Conservation (phyloP, 1,140 invertebrate species). For the Neodiprion virginianus region DNA sequence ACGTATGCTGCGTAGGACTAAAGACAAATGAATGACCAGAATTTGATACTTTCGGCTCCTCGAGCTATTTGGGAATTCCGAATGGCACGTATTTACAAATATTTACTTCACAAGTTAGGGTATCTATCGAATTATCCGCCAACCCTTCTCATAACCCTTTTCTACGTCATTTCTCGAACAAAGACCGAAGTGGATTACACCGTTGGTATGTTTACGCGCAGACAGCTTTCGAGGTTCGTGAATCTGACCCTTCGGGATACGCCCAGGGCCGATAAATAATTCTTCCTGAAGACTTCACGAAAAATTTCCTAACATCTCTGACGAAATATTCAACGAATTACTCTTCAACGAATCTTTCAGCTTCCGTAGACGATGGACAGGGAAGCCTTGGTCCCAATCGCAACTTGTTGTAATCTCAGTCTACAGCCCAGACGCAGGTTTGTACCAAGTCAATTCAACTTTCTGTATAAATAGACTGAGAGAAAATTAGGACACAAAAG, state of each 20-base stretch:
- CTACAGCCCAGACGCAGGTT: conserved; percentile 38
- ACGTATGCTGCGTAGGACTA: too few species aligned
- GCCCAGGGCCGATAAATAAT: not conserved
- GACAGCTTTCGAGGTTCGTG: not conserved
- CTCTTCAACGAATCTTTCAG: conserved; percentile 20
- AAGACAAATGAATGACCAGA: too few species aligned
- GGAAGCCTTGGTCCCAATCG: conserved; percentile 44
- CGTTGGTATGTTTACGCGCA: not conserved
- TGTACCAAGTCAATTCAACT: not conserved
- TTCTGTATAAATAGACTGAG: not conserved
- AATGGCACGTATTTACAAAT: conserved; percentile 1
- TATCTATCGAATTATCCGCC: not conserved
- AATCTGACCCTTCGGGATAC: not conserved
- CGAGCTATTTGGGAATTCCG: not conserved
- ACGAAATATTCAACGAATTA: not conserved
- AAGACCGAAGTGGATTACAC: not conserved
- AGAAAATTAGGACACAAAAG: not conserved
- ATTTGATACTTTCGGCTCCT: too few species aligned
- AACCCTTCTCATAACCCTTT: not conserved
- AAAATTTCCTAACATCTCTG: not conserved
- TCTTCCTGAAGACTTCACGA: not conserved
- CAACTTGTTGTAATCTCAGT: conserved; percentile 37
- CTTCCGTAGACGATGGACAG: conserved; percentile 42
- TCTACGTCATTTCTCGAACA: not conserved
- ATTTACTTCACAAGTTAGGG: not conserved